Percentiles rank a stretch among this genome's conserved stretches.
These are phyloP conservation scores for Drosophila hamatofila DNA, from an alignment of 2,888 invertebrate genomes.

Conservation along the genomic window DNA sequence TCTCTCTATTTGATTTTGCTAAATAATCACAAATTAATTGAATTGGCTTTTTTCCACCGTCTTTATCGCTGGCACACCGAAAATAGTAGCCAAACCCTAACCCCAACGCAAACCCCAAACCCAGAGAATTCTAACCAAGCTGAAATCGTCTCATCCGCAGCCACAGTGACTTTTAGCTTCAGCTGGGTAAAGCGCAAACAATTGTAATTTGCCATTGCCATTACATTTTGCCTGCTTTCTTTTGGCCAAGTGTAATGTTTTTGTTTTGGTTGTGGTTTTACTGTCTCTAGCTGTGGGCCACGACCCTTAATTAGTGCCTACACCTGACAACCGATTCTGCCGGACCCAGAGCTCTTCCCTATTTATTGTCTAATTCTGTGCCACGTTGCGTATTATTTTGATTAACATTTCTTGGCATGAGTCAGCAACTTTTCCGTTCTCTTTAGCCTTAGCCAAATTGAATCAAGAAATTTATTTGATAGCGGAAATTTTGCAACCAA, in stretches of 20 bases:
- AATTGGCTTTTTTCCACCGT: conserved; percentile 18
- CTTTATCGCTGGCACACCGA: conserved; percentile 8
- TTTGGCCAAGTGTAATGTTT: conserved; percentile 22
- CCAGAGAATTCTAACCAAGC: conserved; percentile 1
- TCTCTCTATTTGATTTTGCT: conserved; percentile 47
- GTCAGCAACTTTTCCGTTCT: conserved; percentile 41
- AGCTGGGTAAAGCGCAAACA: conserved; percentile 57
- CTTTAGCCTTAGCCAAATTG: background rate
- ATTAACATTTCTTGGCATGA: conserved; percentile 49
- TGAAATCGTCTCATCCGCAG: conserved; percentile 2
- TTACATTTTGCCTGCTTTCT: conserved; percentile 60
- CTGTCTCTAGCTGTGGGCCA: conserved; percentile 34
- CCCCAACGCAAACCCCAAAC: background rate
- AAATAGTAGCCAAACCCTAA: background rate
- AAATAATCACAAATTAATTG: conserved; percentile 58
- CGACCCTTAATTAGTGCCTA: conserved; percentile 56
- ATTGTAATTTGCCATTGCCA: conserved; percentile 61
- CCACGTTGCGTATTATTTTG: conserved; percentile 45
- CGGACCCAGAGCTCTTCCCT: background rate
- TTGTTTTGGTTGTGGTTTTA: conserved; percentile 14
- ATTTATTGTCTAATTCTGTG: conserved; percentile 13
- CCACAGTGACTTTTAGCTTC: conserved; percentile 25
- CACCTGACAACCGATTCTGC: conserved; percentile 34
- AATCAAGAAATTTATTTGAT: conserved; percentile 17
- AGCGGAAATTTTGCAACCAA: background rate